Base-by-base conservation (phyloP, 2,888 invertebrate species). In the Halictus ligatus region DNA sequence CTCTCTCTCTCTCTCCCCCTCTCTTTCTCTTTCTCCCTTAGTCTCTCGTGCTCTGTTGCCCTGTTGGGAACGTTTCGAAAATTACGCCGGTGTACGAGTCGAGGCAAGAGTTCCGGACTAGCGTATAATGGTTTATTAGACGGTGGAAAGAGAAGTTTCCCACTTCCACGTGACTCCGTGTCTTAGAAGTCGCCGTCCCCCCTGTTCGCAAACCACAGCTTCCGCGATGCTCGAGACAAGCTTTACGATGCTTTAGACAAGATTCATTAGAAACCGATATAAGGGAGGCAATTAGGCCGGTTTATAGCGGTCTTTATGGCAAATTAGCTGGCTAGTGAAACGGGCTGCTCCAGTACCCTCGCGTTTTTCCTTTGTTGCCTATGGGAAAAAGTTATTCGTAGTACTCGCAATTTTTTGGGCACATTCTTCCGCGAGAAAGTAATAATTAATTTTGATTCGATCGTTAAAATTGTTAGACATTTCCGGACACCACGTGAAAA, bases 101-200 rank as follows among this genome's bases (percentile, higher is more conserved):
- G 81, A 18, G 6, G 50, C 43, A 29, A 69, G 54, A 25, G 21
- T 78, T 12, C 76, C 60, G 69, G 67, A 40, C 64, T 40, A 69
- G 29, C 29, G 80, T 64, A 60, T 58, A 85, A 86, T 80, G 77
- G 60, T 90, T 87, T 85, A 85, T 89, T 88, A 87, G 87, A 67
- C 64, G 50, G 58, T 50, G 40, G 54, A 40, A 73, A 35, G 75
- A 46, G 77, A 80, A 69, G 46, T 35, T 78, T 72, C 71, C 50
- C 35, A 64, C 78, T 80, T 83, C 71, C 78, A 43, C 40, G 64
- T 78, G 74, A 84, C 74, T 84, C 69, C 77, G 43, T 50, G 46
- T 40, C 71, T 69, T 43, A 29, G 60, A 77, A 71, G 64, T 81
- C 64, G 48, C 48, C 64, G 72, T 58, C 29, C 75, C 40, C 69